Evolutionary conservation across 2,113 vertebrate species (phyloP), one percentile per base, ranked within the genome.

Genomic region (Beaufortia kweichowensis): DNA sequence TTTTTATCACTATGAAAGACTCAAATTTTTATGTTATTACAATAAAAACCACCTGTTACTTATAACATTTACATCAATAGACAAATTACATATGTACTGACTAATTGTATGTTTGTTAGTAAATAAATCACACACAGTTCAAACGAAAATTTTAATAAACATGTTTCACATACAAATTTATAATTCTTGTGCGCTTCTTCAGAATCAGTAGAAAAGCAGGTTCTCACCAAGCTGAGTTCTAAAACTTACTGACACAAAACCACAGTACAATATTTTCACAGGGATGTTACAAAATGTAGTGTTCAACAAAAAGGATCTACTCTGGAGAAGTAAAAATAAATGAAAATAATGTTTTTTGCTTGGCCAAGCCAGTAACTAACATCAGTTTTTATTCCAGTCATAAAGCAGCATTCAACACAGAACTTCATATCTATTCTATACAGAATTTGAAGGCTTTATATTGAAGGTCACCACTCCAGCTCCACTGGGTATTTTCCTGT

Each of bases 401-500:
- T 21, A 15, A 53, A 53, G 48, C n/a, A n/a, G n/a, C 48, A 53
- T 53, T 53, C 2, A 53, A 19, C 5, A 28, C 21, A 65, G 10
- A 6, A 46, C 29, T 21, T 75, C 48, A 14, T 23, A 14, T 56
- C 21, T 17, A 11, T 35, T 17, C 50, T 28, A 2, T 14, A 35
- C 6, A 46, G 6, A 28, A 9, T n/a, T 46, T 46, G 4, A 1
- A 56, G 9, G 17, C 14, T n/a, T n/a, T n/a, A n/a, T n/a, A 2
- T 1, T 35, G 23, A 1, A 29, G 5, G 39, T 92, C 90, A 97
- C 97, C 97, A 99, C 35, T 98, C 95, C 7, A 99, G 87, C 77
- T 98, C 94, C 10, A 99, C 94, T 0, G 97, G 97, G 50, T 99
- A 99, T 68, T 95, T 91, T 75, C 97, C 97, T 0, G 96, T 98